Base-by-base conservation (phyloP, 2,888 invertebrate genomes). In the Trissoscelio sp. region DNA sequence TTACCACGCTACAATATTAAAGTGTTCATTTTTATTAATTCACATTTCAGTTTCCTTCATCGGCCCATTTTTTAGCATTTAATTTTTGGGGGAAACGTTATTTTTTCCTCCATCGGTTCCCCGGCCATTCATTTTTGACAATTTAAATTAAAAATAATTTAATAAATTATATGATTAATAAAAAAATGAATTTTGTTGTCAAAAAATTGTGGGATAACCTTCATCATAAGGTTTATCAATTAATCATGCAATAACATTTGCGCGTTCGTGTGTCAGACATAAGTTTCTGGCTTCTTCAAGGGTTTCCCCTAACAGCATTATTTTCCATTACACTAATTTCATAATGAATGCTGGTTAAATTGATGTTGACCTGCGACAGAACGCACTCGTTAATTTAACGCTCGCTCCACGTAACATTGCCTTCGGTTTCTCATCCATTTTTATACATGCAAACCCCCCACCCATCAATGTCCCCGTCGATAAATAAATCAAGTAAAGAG, bases 251-350 rank as follows among this genome's bases (percentile, higher is more conserved):
- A 11, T 18, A 9, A 9, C 48, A 64, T 46, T 57, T 44, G 34
- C 4, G 20, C 55, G 58, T 42, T 51, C 11, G 37, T 42, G 39
- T 48, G 31, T 72, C 31, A 31, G 46, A 48, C 14, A 46, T 66
- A 44, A 31, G 4, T 42, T 51, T 51, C 7, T 28, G 79, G 78
- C 81, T 83, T 83, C 82, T 84, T 84, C n/a, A 79, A 86, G 83
- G 88, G 88, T 80, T 89, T 89, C 88, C 51, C 62, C 70, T 84
- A 83, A 84, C 64, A 66, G 80, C 69, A 82, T 84, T 84, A 84
- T 81, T 83, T 82, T 75, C 53, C 46, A 73, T 66, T 69, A 83
- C 83, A 86, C 79, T 80, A 72, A 85, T 86, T 86, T 83, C 55
- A 62, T 69, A 58, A 73, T 31, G 12, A 42, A 46, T 28, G 69